Evolutionary conservation across 2,113 vertebrate genomes (phyloP).

Genomic region (Prochilodus magdalenae): DNA sequence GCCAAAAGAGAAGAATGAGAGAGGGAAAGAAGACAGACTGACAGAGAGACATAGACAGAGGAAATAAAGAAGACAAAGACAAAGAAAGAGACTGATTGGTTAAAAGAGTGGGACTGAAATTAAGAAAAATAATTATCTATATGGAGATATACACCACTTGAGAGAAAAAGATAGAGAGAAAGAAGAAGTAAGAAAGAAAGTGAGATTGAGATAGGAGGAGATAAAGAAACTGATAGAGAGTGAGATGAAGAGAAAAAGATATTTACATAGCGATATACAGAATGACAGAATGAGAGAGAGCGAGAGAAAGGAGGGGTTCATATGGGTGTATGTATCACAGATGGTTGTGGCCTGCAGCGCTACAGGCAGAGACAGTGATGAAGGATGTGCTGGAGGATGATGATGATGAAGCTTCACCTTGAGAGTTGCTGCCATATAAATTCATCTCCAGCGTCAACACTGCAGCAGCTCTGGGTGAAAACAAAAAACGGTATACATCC

Average conservation of each 20-base stretch:
- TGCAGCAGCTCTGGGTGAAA: neutral
- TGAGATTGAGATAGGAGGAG: neutral
- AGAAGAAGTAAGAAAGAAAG: neutral
- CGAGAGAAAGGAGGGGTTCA: neutral
- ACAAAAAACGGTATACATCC: neutral
- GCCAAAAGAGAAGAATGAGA: neutral
- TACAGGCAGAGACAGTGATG: slow-evolving; percentile 4
- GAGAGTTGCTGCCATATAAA: neutral
- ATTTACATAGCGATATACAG: neutral
- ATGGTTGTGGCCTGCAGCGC: neutral
- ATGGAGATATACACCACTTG: neutral
- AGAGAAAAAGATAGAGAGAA: neutral
- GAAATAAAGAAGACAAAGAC: neutral
- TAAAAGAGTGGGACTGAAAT: neutral
- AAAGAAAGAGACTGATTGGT: neutral
- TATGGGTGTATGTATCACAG: slow-evolving; percentile 24
- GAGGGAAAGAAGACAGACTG: neutral
- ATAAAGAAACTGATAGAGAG: neutral
- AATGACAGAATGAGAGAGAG: neutral
- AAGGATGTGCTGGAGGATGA: slow-evolving; percentile 11
- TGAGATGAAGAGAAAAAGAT: no score
- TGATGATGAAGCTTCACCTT: slow-evolving; percentile 2
- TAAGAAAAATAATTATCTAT: no score
- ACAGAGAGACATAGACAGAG: neutral
- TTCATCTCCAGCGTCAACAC: neutral